Conservation (phyloP, 1,140 invertebrate genomes). For the Ectropis grisescens region DNA sequence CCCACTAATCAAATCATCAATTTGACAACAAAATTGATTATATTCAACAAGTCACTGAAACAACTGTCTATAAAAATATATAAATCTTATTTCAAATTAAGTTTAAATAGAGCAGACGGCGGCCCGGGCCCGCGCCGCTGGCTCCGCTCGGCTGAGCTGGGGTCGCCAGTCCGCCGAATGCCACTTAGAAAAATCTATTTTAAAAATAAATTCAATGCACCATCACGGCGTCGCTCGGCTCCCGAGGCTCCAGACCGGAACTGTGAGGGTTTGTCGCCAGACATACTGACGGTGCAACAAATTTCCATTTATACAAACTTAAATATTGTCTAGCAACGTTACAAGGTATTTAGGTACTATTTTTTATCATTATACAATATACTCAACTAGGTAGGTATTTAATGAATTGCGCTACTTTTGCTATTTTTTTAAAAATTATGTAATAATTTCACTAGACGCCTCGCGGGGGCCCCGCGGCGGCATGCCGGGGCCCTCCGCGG, state of each 20-base stretch:
- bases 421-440: conserved; percentile 27
- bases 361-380: conserved; percentile 25
- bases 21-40: conserved; percentile 29
- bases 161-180: too few relatives aligned
- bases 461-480: conserved; percentile 16
- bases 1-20: conserved; percentile 4
- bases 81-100: conserved; percentile 57
- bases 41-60: conserved; percentile 24
- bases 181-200: too few relatives aligned
- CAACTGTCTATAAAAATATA: conserved; percentile 65
- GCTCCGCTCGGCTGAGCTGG: too few relatives aligned
- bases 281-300: conserved; percentile 32
- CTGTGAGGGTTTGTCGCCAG: too few relatives aligned
- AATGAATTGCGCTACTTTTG: conserved; percentile 60
- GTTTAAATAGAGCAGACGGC: conserved; percentile 3
- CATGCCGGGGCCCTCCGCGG: too few relatives aligned
- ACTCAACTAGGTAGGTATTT: conserved; percentile 51
- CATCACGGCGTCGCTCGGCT: too few relatives aligned
- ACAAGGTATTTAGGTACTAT: conserved; percentile 39
- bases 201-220: too few relatives aligned
- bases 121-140: too few relatives aligned
- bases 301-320: conserved; percentile 34
- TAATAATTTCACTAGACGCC: conserved; percentile 56
- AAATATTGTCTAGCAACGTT: conserved; percentile 59
- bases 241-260: too few relatives aligned